Evolutionary conservation across 2,888 invertebrate genomes (phyloP), one percentile per base, ranked within the genome.

Genomic region (Ormia ochracea): DNA sequence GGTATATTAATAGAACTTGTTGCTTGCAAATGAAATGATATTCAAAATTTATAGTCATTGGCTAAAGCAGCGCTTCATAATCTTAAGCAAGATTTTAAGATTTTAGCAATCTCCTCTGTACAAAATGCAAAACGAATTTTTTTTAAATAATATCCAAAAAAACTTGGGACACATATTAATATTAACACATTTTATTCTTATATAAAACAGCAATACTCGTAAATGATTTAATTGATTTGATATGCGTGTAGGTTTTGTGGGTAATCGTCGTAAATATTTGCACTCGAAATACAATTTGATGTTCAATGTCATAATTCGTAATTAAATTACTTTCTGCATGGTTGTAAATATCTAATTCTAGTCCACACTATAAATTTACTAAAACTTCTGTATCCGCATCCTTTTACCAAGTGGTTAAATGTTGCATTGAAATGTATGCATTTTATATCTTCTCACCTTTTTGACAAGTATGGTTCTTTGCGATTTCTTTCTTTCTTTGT

Each of bases 1-100:
- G 5, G 17, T 17, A 54, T 2, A 17, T 7, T 9, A 72, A 61
- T 72, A 33, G 63, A 43, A 72, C 61, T 43, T 72, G 48, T 63
- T 45, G 52, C 33, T 31, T 50, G 50, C 36, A 26, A 26, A 9
- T 28, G 23, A 41, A 70, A 14, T 50, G 45, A 43, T 73, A n/a
- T 17, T 68, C 26, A 75, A 61, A 70, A 31, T 26, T 41, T 48
- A 58, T 28, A 52, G 48, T 59, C 10, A 41, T 52, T 69, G 45
- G 56, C 26, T 66, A 33, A 31, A 50, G 21, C 14, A n/a, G 33
- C 14, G 38, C 12, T 66, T 14, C 33, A 1, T 23, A 43, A 43
- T 23, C 26, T 66, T 48, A n/a, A 26, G 12, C 61, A 14, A 45
- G 31, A 28, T 36, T 28, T 26, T 31, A 10, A 23, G 14, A 31